These are phyloP conservation scores for Hoplostethus atlanticus DNA, from an alignment of 2,797 vertebrate genomes.

Conservation along the genomic window DNA sequence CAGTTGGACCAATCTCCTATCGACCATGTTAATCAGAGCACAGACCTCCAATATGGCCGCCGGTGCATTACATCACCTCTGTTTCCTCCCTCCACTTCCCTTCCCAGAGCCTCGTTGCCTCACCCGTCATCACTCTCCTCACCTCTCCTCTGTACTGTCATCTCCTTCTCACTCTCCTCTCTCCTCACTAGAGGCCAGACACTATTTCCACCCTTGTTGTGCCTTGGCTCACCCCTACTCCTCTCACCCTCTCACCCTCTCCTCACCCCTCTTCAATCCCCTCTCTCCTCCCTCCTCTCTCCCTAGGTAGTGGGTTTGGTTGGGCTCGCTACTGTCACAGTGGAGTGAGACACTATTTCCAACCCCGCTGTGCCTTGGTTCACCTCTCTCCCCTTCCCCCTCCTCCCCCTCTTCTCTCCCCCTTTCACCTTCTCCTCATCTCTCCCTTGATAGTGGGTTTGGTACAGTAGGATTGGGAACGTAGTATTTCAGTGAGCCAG, in stretches of 20 bases:
- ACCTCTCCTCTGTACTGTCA: too few relatives aligned
- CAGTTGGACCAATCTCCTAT: background rate
- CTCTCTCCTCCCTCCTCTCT: background rate
- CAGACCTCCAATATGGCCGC: too few relatives aligned
- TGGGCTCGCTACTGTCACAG: slow-evolving; percentile 26
- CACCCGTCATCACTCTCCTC: too few relatives aligned
- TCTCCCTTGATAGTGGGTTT: slow-evolving; percentile 33
- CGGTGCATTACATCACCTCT: too few relatives aligned
- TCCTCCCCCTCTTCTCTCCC: background rate
- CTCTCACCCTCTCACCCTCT: background rate
- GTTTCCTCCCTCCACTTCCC: too few relatives aligned
- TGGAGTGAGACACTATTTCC: slow-evolving; percentile 36
- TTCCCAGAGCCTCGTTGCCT: too few relatives aligned
- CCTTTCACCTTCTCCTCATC: background rate
- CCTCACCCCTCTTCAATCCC: background rate
- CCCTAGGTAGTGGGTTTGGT: slow-evolving; percentile 12
- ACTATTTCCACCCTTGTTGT: background rate
- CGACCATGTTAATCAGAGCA: too few relatives aligned
- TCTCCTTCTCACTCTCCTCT: too few relatives aligned
- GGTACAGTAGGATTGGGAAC: slow-evolving; percentile 8
- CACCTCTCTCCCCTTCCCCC: background rate
- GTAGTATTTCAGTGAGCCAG: slow-evolving; percentile 5
- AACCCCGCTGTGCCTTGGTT: slow-evolving; percentile 24
- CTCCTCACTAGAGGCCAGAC: too few relatives aligned
- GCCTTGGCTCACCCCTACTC: slow-evolving; percentile 8